A percentile compares a stretch with the other conserved stretches of the same genome.
Evolutionary conservation across 2,888 invertebrate species (phyloP).

Genomic region (Lepidocyrtoides sp.): DNA sequence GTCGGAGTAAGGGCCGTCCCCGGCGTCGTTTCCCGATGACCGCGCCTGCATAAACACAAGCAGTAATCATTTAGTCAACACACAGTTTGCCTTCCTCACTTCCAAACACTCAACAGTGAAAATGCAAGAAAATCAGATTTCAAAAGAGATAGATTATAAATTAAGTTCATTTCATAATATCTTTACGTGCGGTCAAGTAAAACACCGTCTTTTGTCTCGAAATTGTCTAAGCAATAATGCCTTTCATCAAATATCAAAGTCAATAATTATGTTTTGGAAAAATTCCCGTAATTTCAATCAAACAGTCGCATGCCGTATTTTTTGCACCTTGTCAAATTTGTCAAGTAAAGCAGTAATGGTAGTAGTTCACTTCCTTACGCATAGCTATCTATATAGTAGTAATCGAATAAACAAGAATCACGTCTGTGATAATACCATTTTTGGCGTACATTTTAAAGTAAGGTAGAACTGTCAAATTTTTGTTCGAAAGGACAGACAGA

Average conservation of each 20-base stretch:
- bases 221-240: not conserved
- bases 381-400: not conserved
- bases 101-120: constrained; percentile 52
- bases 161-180: constrained; percentile 58
- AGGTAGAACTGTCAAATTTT: constrained; percentile 23
- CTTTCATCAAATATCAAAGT: not conserved
- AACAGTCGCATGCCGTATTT: constrained; percentile 81
- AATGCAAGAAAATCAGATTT: constrained; percentile 75
- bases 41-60: constrained; percentile 70
- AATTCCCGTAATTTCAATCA: not conserved
- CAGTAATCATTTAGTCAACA: constrained; percentile 35
- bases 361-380: constrained; percentile 10
- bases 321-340: constrained; percentile 74
- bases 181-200: constrained; percentile 13
- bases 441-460: constrained; percentile 14
- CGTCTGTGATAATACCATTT: not conserved
- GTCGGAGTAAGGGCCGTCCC: constrained; percentile 90
- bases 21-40: constrained; percentile 86
- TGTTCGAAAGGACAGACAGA: constrained; percentile 54
- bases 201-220: constrained; percentile 33
- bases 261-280: not conserved
- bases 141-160: constrained; percentile 75
- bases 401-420: not conserved
- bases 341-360: constrained; percentile 24
- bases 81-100: not conserved